These are phyloP conservation scores for Thamnophis elegans DNA, from an alignment of 2,797 vertebrate genomes.

Conservation along the genomic window DNA sequence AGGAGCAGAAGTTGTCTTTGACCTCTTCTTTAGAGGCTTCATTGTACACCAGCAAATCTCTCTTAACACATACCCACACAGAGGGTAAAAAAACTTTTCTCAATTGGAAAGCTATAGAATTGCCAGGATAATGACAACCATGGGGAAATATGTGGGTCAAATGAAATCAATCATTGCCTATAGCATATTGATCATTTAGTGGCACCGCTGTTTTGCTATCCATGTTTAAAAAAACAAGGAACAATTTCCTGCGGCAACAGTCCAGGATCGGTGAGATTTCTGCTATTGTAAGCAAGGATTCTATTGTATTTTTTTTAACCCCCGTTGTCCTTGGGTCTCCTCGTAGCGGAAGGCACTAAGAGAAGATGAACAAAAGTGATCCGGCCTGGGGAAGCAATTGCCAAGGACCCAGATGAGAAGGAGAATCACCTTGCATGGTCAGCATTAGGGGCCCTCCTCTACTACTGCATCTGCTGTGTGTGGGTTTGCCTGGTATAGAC, in stretches of 20 bases:
- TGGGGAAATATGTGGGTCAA: neutral
- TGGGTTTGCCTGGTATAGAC: slow-evolving; percentile 89
- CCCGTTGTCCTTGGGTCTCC: neutral
- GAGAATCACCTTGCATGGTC: slow-evolving; percentile 82
- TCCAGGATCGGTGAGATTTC: neutral
- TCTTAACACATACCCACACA: neutral
- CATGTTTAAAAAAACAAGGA: neutral
- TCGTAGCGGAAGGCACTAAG: slow-evolving; percentile 19
- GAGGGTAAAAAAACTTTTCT: neutral
- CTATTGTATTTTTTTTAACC: neutral
- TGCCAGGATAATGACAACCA: neutral
- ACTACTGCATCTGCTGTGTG: slow-evolving; percentile 88
- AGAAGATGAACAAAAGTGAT: slow-evolving; percentile 54
- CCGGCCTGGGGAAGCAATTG: neutral
- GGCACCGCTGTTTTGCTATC: neutral
- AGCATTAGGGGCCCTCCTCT: slow-evolving; percentile 82
- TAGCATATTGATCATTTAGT: neutral
- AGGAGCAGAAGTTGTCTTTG: neutral
- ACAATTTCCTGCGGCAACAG: neutral
- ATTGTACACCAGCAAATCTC: neutral
- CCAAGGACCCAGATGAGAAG: neutral
- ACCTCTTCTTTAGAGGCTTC: neutral
- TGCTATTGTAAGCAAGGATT: neutral
- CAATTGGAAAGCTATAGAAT: neutral
- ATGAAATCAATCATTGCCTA: neutral